phyloP scores from a whole-genome alignment of 2,113 vertebrate species.

The Phoxinus phoxinus region DNA sequence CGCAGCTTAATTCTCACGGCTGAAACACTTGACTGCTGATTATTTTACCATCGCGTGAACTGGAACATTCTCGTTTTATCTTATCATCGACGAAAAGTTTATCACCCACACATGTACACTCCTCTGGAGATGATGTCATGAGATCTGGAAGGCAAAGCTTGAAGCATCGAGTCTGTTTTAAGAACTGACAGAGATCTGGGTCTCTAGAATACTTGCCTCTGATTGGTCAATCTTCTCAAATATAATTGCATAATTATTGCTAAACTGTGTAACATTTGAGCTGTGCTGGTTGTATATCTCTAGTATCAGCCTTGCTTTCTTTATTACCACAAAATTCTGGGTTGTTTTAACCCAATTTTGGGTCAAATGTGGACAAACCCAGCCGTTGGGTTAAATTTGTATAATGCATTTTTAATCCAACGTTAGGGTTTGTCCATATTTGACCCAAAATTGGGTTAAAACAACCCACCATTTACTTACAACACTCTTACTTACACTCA shows the following conservation, averaged over 20 bases:
- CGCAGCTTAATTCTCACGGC: background rate
- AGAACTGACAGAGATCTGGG: background rate
- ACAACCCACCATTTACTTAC: too few species aligned
- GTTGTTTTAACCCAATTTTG: too few species aligned
- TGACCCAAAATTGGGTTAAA: too few species aligned
- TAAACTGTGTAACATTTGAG: background rate
- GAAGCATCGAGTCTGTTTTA: background rate
- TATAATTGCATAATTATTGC: background rate
- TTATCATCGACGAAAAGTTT: background rate
- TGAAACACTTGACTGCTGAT: background rate
- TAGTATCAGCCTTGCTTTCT: background rate
- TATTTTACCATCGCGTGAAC: slow-evolving; percentile 1
- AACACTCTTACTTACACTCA: too few species aligned
- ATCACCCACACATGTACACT: slow-evolving; percentile 11
- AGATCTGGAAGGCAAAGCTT: background rate
- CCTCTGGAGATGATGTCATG: slow-evolving; percentile 28
- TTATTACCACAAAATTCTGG: too few species aligned
- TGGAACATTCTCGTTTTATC: slow-evolving; percentile 15
- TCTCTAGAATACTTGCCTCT: background rate
- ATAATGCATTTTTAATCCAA: too few species aligned
- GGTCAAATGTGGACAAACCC: too few species aligned
- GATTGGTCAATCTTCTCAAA: background rate
- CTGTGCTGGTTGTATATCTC: background rate
- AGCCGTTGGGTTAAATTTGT: too few species aligned
- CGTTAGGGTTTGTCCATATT: too few species aligned